A percentile compares a stretch with the other conserved stretches of the same genome.
These are phyloP conservation scores for Theonella swinhoei DNA, from an alignment of 37 sponge, comb jelly and placozoan species.

Conservation along the genomic window DNA sequence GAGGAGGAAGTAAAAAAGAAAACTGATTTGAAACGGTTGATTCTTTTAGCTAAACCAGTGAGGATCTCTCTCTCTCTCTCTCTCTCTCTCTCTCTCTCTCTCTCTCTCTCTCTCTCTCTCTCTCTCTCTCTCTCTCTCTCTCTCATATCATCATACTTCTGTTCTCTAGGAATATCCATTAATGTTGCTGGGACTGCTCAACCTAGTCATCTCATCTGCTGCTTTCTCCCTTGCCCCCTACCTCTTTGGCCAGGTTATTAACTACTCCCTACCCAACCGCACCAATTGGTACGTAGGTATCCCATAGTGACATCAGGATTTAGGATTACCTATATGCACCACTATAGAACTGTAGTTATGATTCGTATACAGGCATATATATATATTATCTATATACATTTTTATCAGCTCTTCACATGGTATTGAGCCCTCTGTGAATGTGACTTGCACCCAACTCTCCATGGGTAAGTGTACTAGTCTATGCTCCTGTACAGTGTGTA, in stretches of 20 bases:
- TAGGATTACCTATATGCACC: neutral
- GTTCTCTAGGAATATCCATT: slow-evolving; percentile 70
- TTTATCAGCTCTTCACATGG: neutral
- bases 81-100: slow-evolving; percentile 19
- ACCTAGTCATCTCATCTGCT: slow-evolving; percentile 51
- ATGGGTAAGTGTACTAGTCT: neutral
- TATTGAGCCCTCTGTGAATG: neutral
- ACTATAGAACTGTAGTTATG: neutral
- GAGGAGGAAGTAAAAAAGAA: slow-evolving; percentile 19
- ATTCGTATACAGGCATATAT: neutral
- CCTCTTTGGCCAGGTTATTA: slow-evolving; percentile 81
- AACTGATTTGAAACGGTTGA: slow-evolving; percentile 51
- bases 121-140: neutral
- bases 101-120: slow-evolving; percentile 29
- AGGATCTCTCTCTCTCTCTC: slow-evolving; percentile 2
- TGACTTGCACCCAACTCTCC: slow-evolving; percentile 2
- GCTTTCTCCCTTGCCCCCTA: slow-evolving; percentile 59
- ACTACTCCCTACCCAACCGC: slow-evolving; percentile 36
- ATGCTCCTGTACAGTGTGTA: neutral
- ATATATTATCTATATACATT: neutral
- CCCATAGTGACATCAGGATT: neutral
- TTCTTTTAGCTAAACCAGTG: slow-evolving; percentile 58
- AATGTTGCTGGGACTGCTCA: slow-evolving; percentile 42
- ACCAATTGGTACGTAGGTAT: slow-evolving; percentile 31
- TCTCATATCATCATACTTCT: neutral